A percentile compares a stretch with the other conserved stretches of the same genome.
These are phyloP conservation scores for Brachylomia viminalis DNA, from an alignment of 2,888 invertebrate species.

Conservation along the genomic window DNA sequence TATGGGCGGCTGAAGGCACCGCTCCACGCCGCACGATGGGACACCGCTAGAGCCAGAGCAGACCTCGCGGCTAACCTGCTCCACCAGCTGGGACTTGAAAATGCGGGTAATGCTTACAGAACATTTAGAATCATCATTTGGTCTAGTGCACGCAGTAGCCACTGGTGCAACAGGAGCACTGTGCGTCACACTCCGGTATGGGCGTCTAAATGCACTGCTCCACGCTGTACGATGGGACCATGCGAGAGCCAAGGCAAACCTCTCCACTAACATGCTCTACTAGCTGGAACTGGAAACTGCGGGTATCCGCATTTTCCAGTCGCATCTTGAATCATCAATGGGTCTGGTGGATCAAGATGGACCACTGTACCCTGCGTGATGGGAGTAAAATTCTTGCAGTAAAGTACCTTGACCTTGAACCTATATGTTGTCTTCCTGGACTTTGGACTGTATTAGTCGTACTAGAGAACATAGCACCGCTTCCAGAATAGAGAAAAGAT, in stretches of 20 bases:
- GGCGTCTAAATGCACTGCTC: slow-evolving; percentile 92
- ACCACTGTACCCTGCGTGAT: slow-evolving; percentile 92
- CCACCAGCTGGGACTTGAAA: slow-evolving; percentile 93
- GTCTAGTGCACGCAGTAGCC: slow-evolving; percentile 93
- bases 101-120: slow-evolving; percentile 73
- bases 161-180: slow-evolving; percentile 92
- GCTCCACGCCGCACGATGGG: slow-evolving; percentile 93
- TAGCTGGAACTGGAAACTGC: slow-evolving; percentile 92
- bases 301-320: slow-evolving; percentile 72
- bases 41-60: slow-evolving; percentile 94
- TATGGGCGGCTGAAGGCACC: slow-evolving; percentile 93
- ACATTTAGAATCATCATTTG: slow-evolving; percentile 91
- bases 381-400: slow-evolving; percentile 79
- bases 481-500: neutral
- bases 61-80: slow-evolving; percentile 94
- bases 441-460: neutral
- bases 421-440: neutral
- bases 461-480: neutral
- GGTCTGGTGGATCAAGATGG: slow-evolving; percentile 89
- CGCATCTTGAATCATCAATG: slow-evolving; percentile 79
- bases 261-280: slow-evolving; percentile 94
- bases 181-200: slow-evolving; percentile 93
- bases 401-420: neutral
- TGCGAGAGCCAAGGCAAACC: slow-evolving; percentile 94
- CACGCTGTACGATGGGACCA: slow-evolving; percentile 93